These are phyloP conservation scores for Prochilodus magdalenae DNA, from an alignment of 2,113 vertebrate species.

Conservation along the genomic window DNA sequence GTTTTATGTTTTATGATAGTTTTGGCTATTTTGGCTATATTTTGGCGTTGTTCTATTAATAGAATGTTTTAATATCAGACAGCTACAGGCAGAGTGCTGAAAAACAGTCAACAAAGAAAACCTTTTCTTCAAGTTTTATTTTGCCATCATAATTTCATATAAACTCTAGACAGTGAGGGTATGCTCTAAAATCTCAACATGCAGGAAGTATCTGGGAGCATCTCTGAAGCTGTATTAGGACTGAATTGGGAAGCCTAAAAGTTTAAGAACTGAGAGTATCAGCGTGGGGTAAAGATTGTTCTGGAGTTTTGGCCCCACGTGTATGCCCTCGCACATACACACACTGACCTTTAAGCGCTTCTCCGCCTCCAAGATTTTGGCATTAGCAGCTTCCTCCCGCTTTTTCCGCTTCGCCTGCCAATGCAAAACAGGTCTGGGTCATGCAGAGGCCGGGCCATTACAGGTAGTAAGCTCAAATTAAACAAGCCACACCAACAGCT, in stretches of 20 bases:
- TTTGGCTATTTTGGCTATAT: too few species aligned
- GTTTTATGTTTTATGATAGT: too few species aligned
- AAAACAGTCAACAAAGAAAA: too few species aligned
- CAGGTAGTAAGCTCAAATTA: slow-evolving; percentile 45
- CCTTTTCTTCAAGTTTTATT: too few species aligned
- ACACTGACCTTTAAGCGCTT: slow-evolving; percentile 97
- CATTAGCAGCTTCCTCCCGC: slow-evolving; percentile 98
- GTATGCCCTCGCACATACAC: slow-evolving; percentile 57
- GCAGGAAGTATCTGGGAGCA: not conserved
- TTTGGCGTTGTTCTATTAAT: too few species aligned
- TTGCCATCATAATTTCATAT: too few species aligned
- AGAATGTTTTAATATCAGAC: too few species aligned
- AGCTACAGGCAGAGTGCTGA: too few species aligned
- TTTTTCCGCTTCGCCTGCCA: slow-evolving; percentile 98
- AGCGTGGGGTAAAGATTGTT: not conserved
- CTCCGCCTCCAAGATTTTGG: slow-evolving; percentile 98
- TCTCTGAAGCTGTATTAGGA: not conserved
- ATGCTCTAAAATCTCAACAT: too few species aligned
- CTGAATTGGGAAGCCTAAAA: not conserved
- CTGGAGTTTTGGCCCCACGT: not conserved
- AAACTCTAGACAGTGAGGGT: too few species aligned
- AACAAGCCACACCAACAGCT: slow-evolving; percentile 59
- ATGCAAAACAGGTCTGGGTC: slow-evolving; percentile 85
- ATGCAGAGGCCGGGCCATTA: slow-evolving; percentile 71
- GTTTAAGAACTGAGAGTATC: not conserved